Conservation (phyloP, 2,113 vertebrate genomes). For the Hemichromis elongatus region DNA sequence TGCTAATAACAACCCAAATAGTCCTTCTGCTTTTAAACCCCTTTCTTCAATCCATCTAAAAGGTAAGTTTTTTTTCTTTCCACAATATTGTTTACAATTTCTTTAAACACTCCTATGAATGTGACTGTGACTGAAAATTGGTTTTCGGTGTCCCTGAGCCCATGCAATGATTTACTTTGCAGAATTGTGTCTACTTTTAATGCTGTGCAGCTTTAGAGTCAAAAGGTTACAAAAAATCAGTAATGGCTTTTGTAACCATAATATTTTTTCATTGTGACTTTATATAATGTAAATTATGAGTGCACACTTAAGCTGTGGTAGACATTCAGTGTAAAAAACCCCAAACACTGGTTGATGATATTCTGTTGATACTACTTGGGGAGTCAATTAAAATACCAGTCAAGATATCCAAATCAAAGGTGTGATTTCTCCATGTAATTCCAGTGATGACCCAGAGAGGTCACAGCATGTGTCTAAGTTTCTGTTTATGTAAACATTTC, state of each 20-base stretch:
- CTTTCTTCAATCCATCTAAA: not conserved
- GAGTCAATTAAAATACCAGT: conserved; percentile 31
- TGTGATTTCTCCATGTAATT: conserved; percentile 15
- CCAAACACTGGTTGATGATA: conserved; percentile 1
- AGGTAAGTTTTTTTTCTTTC: not conserved
- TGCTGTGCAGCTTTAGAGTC: not conserved
- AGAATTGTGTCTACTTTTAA: not conserved
- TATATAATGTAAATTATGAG: not conserved
- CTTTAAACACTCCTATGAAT: not conserved
- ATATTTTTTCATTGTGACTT: not conserved
- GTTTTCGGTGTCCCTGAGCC: not conserved
- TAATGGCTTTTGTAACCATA: not conserved
- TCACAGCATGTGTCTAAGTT: conserved; percentile 10
- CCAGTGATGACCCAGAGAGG: conserved; percentile 36
- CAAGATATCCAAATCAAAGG: conserved; percentile 19
- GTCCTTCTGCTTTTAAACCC: not conserved
- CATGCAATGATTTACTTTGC: not conserved
- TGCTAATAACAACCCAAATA: not conserved
- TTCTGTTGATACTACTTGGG: conserved; percentile 14
- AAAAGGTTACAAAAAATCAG: not conserved
- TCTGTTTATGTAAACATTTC: conserved; percentile 19
- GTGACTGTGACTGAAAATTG: not conserved
- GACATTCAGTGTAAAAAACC: not conserved
- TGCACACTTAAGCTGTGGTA: not conserved
- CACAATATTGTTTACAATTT: not conserved